phyloP scores from a whole-genome alignment of 2,113 vertebrate species.

The Mola mola region DNA sequence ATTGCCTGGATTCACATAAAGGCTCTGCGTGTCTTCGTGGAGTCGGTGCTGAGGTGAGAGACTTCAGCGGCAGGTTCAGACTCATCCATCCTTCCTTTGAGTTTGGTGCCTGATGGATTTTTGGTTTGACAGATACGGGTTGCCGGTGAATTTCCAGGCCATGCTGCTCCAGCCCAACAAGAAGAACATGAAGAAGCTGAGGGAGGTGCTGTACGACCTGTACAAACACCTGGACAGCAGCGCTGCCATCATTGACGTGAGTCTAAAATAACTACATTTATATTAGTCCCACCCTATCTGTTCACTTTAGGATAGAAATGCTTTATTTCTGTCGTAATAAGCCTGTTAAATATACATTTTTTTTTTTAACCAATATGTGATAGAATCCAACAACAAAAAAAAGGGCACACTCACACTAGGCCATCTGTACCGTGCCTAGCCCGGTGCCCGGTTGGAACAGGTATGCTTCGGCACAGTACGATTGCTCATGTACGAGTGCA shows the following conservation, averaged over 20 bases:
- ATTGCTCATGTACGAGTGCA: too few species aligned
- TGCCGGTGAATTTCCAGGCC: constrained; percentile 98
- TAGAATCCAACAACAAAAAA: too few species aligned
- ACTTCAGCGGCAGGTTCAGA: too few species aligned
- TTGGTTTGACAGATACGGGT: constrained; percentile 86
- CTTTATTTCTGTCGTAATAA: too few species aligned
- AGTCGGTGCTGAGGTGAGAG: constrained; percentile 93
- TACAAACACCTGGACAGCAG: constrained; percentile 98
- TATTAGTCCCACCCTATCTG: too few species aligned
- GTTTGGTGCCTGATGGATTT: not conserved
- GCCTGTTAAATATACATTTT: too few species aligned
- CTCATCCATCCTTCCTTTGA: not conserved
- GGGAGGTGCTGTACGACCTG: constrained; percentile 92
- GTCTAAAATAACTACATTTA: constrained; percentile 65
- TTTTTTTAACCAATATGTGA: too few species aligned
- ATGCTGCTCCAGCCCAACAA: constrained; percentile 97
- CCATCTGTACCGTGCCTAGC: too few species aligned
- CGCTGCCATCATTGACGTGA: constrained; percentile 94
- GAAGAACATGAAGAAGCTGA: constrained; percentile 95
- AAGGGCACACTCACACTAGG: too few species aligned
- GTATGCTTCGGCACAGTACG: too few species aligned
- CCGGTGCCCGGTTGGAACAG: too few species aligned
- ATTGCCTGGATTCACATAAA: constrained; percentile 99
- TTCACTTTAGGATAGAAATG: too few species aligned
- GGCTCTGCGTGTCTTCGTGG: constrained; percentile 96